These are phyloP conservation scores for Octodon degus DNA, from an alignment of 2,113 vertebrate genomes.

Conservation along the genomic window DNA sequence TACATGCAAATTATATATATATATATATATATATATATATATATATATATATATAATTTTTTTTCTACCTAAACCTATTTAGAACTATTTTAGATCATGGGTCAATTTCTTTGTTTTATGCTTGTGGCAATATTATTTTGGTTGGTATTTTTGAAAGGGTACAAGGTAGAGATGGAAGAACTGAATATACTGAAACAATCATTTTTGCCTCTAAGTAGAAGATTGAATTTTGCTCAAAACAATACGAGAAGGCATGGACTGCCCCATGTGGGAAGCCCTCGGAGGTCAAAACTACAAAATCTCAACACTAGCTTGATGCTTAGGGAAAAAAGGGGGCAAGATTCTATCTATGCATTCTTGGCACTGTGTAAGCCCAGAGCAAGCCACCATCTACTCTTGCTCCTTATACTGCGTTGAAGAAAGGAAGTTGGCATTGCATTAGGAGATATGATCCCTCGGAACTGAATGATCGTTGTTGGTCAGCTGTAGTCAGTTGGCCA, in stretches of 20 bases:
- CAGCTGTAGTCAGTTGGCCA: background rate
- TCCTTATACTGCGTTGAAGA: background rate
- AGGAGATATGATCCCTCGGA: background rate
- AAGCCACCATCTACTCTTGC: background rate
- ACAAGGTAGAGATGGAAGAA: background rate
- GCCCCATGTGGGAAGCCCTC: background rate
- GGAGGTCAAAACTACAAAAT: slow-evolving; percentile 15
- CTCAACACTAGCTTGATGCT: background rate
- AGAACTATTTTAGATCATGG: slow-evolving; percentile 38
- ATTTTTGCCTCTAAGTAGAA: slow-evolving; percentile 31
- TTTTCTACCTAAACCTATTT: background rate
- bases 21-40: no score
- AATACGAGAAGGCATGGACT: background rate
- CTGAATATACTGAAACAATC: slow-evolving; percentile 8
- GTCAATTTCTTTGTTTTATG: slow-evolving; percentile 46
- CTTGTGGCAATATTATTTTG: slow-evolving; percentile 28
- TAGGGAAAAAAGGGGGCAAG: background rate
- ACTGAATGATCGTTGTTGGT: background rate
- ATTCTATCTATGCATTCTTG: background rate
- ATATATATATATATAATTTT: no score
- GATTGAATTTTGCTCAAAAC: slow-evolving; percentile 49
- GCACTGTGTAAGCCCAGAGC: background rate
- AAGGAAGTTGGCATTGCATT: background rate
- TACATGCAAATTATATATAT: background rate
- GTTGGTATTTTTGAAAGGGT: background rate